Evolutionary conservation across 2,888 invertebrate genomes (phyloP), one percentile per base, ranked within the genome.

Genomic region (Folsomia manolachei): DNA sequence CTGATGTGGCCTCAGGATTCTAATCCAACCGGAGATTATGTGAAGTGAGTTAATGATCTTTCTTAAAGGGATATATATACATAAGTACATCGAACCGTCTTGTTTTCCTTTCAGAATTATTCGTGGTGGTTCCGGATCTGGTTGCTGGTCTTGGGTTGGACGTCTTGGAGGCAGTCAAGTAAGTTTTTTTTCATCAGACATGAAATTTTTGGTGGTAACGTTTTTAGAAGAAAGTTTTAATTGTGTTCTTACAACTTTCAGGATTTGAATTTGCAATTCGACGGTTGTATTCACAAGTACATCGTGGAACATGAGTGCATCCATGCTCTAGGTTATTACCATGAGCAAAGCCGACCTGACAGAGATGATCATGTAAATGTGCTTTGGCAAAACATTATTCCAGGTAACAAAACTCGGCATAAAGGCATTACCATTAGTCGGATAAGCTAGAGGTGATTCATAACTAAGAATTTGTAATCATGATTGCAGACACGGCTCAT

Each of bases 81-180:
- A n/a, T n/a, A n/a, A n/a, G n/a, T n/a, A n/a, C n/a, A n/a, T n/a
- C n/a, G n/a, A n/a, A n/a, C n/a, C n/a, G n/a, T n/a, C n/a, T n/a
- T n/a, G n/a, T n/a, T n/a, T n/a, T n/a, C n/a, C n/a, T n/a, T n/a
- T n/a, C 9, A 21, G 65, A 14, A 76, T 76, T 18, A 74, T 76
- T 2, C 23, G 56, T 56, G 67, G 67, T 1, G 67, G 67, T 21
- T n/a, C 2, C 18, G 60, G 52, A 11, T 71, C 74, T 23, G 76
- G 76, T 2, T 74, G 76, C 27, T 74, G 73, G 52, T 70, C 74
- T 19, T 73, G 71, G 25, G 73, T 76, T 53, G 76, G 76, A 2
- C n/a, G 63, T 24, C 61, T 71, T 1, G 76, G 76, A 21, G 72
- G 72, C 1, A 24, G 65, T 52, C 75, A 75, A 69, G 75, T 75